Evolutionary conservation across 2,797 vertebrate species (phyloP).

Genomic region (Limnodromus scolopaceus): DNA sequence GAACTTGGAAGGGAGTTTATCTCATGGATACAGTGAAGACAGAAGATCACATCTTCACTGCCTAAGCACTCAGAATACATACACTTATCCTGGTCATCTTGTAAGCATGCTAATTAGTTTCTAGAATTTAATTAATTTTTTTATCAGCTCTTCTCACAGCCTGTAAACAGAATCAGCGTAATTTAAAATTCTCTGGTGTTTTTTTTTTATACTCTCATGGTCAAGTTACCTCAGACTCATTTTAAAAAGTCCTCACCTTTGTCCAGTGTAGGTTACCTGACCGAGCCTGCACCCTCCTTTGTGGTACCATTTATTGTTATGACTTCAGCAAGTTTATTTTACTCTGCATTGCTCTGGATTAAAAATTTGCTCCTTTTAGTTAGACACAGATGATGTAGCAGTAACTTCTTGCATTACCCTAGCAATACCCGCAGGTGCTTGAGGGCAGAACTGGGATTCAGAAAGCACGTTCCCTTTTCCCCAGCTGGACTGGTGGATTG

Average conservation of each 20-base stretch:
- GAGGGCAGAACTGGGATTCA: not conserved
- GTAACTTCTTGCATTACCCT: not conserved
- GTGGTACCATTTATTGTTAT: not conserved
- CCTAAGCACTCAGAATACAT: not conserved
- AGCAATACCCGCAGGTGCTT: not conserved
- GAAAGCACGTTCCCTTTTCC: not conserved
- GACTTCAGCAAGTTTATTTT: not conserved
- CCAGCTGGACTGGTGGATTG: not conserved
- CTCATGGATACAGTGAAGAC: accelerated
- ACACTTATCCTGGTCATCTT: accelerated
- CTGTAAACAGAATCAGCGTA: not conserved
- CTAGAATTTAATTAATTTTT: not conserved
- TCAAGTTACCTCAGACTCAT: not conserved
- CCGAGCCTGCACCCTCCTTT: not conserved
- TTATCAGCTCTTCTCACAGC: not conserved
- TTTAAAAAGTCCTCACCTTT: not conserved
- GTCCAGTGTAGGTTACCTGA: accelerated
- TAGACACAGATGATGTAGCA: not conserved
- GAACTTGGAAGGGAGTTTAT: not conserved
- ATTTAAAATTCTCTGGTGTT: not conserved
- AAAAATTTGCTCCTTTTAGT: not conserved
- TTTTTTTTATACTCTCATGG: not conserved
- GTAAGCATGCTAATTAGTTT: not conserved
- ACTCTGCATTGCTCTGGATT: not conserved
- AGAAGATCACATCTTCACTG: not conserved